Evolutionary conservation across 2,888 invertebrate genomes (phyloP), one percentile per base, ranked within the genome.

Genomic region (Cancer borealis): DNA sequence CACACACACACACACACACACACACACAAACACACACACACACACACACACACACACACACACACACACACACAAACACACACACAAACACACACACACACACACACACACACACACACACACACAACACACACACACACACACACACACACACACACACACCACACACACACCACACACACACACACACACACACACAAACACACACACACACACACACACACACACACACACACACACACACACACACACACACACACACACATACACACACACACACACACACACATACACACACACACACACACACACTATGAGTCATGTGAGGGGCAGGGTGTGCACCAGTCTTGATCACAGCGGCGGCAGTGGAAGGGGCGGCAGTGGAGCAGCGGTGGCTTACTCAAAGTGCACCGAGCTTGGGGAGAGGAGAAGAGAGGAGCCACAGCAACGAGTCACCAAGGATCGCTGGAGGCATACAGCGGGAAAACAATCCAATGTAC

Each of bases 401-500:
- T 73, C 73, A n/a, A 26, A n/a, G n/a, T 73, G 73, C 73, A 73
- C 8, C 30, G 79, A 30, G 26, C 26, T 30, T 26, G 30, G 26
- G 6, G 10, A 79, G 79, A 30, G 30, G 30, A 21, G 30, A 30
- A 30, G 30, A 79, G 79, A 30, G 14, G 79, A 30, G 30, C 79
- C 30, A 79, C 30, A 79, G 30, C 79, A 79, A 30, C 79, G 10
- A 26, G 66, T 21, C 17, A 30, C 30, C 79, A 26, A 79, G 30
- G 79, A 30, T 26, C 79, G 30, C 79, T 30, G 26, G 79, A 79
- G 79, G 79, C 30, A 30, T 79, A 26, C 79, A 14, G 26, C 79
- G 10, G 8, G 79, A 79, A 79, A 79, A 79, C 79, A 79, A 79
- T 79, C 30, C 79, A 79, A 79, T 21, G 79, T 79, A 79, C 79